These are phyloP conservation scores for Aptenodytes patagonicus DNA, from an alignment of 2,113 vertebrate genomes.

Conservation along the genomic window DNA sequence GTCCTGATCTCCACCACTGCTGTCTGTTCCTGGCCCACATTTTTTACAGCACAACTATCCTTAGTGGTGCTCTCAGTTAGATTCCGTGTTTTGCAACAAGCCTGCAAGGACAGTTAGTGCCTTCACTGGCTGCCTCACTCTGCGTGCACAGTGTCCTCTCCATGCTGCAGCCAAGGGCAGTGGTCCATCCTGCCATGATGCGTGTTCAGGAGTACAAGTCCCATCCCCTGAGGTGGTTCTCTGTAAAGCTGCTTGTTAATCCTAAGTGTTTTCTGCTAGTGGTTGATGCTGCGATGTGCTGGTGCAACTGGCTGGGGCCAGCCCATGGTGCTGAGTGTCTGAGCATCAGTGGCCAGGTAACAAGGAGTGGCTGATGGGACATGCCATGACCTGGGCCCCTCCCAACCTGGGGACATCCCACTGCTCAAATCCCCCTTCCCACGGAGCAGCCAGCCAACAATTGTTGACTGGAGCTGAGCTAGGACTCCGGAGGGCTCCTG, in stretches of 20 bases:
- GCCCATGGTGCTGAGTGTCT: not conserved
- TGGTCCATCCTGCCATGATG: not conserved
- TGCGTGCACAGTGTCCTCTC: not conserved
- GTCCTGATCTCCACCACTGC: not conserved
- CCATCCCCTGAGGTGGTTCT: not conserved
- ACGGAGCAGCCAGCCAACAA: not conserved
- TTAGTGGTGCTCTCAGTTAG: not conserved
- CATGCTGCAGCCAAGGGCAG: not conserved
- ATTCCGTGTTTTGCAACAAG: not conserved
- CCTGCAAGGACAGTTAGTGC: not conserved
- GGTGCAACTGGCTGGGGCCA: not conserved
- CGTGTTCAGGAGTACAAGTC: not conserved
- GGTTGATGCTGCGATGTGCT: not conserved
- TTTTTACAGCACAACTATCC: not conserved
- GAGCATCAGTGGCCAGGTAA: not conserved
- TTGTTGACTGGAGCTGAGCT: not conserved
- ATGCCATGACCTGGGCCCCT: rapidly evolving
- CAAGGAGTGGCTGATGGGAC: rapidly evolving
- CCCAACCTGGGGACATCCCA: not conserved
- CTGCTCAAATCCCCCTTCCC: not conserved
- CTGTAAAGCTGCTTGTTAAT: not conserved
- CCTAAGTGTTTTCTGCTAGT: not conserved
- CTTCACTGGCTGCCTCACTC: not conserved
- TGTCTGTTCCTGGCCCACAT: not conserved
- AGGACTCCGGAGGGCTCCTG: not conserved